Evolutionary conservation across 2,797 vertebrate species (phyloP), one percentile per base, ranked within the genome.

Genomic region (Hippocampus kuda): DNA sequence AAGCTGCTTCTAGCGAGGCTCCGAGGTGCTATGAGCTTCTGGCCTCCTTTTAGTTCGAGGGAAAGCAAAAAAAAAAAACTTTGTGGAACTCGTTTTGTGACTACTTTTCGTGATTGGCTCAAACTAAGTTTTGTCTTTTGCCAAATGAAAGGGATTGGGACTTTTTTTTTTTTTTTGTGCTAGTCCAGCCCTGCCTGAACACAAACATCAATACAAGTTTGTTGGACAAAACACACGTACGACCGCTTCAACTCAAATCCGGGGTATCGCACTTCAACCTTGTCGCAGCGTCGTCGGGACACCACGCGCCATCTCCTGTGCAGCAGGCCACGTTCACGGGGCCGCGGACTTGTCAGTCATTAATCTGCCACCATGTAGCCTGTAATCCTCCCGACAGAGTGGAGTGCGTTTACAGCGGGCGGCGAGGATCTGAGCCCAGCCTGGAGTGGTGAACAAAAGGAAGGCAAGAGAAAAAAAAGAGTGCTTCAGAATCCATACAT

Each of bases 311-410:
- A 85, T 87, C 84, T 85, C 82, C 82, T 83, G 77, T 75, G 73
- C 84, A 79, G 82, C 83, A 15, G 80, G 82, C 64, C 68, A 77
- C 85, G 76, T 79, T 20, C 2, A 77, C 76, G 71, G 71, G 77
- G 73, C 75, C 71, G 76, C 83, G 68, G 86, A 79, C 83, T 81
- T 88, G 86, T 88, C 89, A 86, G 85, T 89, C 87, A 89, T 89
- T 89, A 89, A 90, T 89, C 88, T 87, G 85, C 85, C 79, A 81
- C 84, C 80, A 81, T 84, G 78, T 83, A 87, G 83, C 80, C 87
- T 85, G 85, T 88, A 88, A 88, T 87, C 89, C 85, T 86, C 85
- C 88, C 87, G 84, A 88, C 85, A 85, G 88, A 88, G 86, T 75
- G 77, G 77, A 86, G 86, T 80, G 54, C 77, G 81, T 56, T 88